Percentiles rank a stretch among this genome's conserved stretches.
phyloP scores from a whole-genome alignment of 2,113 vertebrate species.

The Chinchilla lanigera region DNA sequence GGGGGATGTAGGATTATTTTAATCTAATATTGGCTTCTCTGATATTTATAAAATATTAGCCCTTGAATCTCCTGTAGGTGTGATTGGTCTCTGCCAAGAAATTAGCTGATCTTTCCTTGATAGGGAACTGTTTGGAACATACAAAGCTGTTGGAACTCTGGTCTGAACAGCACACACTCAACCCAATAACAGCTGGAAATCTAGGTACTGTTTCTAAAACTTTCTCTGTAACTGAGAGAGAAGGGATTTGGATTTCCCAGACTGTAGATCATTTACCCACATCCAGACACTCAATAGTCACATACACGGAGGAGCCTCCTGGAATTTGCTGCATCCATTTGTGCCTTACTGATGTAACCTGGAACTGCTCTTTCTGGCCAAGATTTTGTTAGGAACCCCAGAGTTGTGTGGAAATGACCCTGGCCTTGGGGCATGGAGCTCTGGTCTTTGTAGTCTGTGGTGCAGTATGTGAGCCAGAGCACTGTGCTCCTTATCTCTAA shows the following conservation, averaged over 20 bases:
- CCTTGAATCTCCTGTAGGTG: background rate
- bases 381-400: background rate
- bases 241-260: background rate
- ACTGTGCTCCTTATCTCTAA: background rate
- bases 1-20: background rate
- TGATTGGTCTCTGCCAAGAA: background rate
- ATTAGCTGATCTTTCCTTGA: constrained; percentile 25
- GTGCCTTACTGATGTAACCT: background rate
- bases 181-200: background rate
- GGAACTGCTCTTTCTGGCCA: background rate
- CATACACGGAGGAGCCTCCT: background rate
- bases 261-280: background rate
- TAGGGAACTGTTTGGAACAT: background rate
- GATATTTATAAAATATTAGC: background rate
- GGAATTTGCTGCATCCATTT: background rate
- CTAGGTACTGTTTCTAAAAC: background rate
- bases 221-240: background rate
- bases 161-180: background rate
- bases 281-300: background rate
- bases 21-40: background rate
- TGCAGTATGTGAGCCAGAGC: background rate
- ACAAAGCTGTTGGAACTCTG: background rate
- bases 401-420: background rate
- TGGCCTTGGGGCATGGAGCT: background rate
- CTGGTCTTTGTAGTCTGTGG: background rate